phyloP scores from a whole-genome alignment of 2,113 vertebrate species.

The Corythornis madagascariensis region DNA sequence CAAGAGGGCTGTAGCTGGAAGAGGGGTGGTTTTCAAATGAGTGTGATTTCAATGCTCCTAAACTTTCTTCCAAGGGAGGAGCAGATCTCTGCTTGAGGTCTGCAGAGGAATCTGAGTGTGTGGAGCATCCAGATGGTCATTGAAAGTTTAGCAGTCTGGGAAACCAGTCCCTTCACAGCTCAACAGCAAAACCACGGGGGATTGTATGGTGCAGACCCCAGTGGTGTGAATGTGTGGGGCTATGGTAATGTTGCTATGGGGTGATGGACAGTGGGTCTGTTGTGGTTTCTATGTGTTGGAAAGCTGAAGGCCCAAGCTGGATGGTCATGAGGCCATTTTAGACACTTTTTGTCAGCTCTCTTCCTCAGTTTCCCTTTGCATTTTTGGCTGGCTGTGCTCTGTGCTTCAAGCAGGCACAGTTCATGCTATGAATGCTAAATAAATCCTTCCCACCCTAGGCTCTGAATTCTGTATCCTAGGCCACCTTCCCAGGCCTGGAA shows the following conservation, averaged over 20 bases:
- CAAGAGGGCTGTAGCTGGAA: background rate
- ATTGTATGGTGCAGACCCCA: no score
- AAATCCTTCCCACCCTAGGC: background rate
- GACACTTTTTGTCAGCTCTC: background rate
- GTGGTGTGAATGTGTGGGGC: rapidly evolving
- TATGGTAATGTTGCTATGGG: rapidly evolving
- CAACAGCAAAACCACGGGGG: background rate
- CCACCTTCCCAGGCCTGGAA: background rate
- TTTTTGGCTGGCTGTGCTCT: background rate
- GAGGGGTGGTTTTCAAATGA: background rate
- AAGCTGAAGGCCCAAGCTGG: background rate
- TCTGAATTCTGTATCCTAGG: background rate
- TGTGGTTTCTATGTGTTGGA: background rate
- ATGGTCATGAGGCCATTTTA: no score
- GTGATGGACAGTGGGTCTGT: background rate
- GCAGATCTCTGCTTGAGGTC: background rate
- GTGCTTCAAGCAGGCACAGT: rapidly evolving
- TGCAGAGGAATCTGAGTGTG: rapidly evolving
- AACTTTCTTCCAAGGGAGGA: background rate
- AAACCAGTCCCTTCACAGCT: background rate
- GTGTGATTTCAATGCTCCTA: background rate
- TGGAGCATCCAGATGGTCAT: rapidly evolving
- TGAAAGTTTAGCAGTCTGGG: background rate
- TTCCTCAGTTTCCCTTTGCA: background rate
- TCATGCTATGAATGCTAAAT: background rate